A percentile compares a stretch with the other conserved stretches of the same genome.
Evolutionary conservation across 53 echinoderm and acorn worm species (phyloP).

Genomic region (Holothuria scabra): DNA sequence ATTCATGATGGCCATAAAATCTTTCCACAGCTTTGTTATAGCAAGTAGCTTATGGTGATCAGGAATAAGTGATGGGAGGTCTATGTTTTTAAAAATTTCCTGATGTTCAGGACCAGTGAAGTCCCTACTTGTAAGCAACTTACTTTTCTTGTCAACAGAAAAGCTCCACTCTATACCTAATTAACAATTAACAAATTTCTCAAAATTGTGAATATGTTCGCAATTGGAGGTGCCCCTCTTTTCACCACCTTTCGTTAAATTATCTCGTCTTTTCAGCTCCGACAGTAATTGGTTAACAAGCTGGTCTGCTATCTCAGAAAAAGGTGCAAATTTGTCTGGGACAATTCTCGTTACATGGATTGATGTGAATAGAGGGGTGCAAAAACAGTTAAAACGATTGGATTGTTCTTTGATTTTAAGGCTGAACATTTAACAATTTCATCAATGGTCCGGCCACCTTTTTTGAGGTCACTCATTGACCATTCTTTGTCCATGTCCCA

Average conservation of each 20-base stretch:
- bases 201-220: neutral
- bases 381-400: slow-evolving; percentile 16
- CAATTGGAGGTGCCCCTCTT: neutral
- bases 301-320: slow-evolving; percentile 15
- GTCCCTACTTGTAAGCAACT: neutral
- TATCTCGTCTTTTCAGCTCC: slow-evolving; percentile 2
- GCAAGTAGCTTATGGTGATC: slow-evolving; percentile 2
- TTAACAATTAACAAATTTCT: neutral
- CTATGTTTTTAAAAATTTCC: neutral
- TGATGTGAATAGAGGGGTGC: neutral
- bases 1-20: neutral
- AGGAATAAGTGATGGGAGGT: neutral
- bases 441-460: neutral
- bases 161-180: slow-evolving; percentile 8
- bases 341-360: slow-evolving; percentile 1
- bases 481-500: slow-evolving; percentile 6
- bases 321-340: neutral
- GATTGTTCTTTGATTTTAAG: neutral
- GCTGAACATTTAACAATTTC: slow-evolving; percentile 2
- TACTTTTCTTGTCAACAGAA: neutral
- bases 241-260: neutral
- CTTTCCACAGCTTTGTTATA: neutral
- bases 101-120: slow-evolving; percentile 21
- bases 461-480: neutral
- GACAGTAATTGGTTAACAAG: neutral